Percentiles rank a stretch among this genome's conserved stretches.
phyloP scores from a whole-genome alignment of 2,113 vertebrate genomes.

The Girardinichthys multiradiatus region DNA sequence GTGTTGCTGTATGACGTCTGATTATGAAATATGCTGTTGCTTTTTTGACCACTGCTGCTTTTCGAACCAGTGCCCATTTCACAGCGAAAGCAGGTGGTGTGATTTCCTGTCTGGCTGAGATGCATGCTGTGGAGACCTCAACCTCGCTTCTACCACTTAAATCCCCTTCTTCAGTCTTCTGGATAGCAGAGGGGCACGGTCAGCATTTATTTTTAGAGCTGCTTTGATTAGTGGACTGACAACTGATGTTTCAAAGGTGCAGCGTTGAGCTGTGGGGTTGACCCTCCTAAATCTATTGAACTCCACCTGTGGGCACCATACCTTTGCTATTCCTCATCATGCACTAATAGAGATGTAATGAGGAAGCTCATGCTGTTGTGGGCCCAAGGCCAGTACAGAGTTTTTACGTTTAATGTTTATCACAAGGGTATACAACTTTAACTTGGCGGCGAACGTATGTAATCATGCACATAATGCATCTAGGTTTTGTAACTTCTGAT shows the following conservation, averaged over 20 bases:
- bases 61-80: conserved; percentile 58
- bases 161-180: conserved; percentile 8
- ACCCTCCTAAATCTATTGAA: conserved; percentile 26
- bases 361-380: conserved; percentile 18
- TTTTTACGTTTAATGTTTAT: conserved; percentile 34
- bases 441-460: neutral
- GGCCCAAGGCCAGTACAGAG: conserved; percentile 1
- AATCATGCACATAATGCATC: neutral
- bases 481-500: neutral
- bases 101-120: conserved; percentile 66
- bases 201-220: conserved; percentile 65
- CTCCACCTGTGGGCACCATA: conserved; percentile 47
- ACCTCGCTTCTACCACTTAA: neutral
- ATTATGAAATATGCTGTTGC: conserved; percentile 77
- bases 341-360: neutral
- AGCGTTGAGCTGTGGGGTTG: conserved; percentile 11
- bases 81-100: conserved; percentile 71
- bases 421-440: conserved; percentile 7
- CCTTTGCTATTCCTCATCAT: neutral
- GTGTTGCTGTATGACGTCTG: conserved; percentile 69
- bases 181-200: conserved; percentile 38
- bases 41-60: conserved; percentile 67
- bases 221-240: conserved; percentile 58
- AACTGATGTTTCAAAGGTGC: conserved; percentile 54
- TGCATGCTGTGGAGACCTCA: conserved; percentile 35